These are phyloP conservation scores for Calosoma granatense DNA, from an alignment of 1,140 invertebrate genomes.

Conservation along the genomic window DNA sequence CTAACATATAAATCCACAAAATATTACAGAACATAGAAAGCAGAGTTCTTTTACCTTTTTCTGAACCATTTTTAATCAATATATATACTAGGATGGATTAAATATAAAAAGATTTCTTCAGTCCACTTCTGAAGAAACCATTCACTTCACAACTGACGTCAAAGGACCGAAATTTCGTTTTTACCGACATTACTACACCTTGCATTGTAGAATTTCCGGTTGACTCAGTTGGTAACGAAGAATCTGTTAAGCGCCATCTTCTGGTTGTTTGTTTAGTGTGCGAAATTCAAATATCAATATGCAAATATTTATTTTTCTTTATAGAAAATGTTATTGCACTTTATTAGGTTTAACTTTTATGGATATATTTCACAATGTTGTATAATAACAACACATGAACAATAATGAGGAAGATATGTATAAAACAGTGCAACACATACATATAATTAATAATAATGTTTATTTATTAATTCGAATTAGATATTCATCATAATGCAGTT, in stretches of 20 bases:
- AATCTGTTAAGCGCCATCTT: too few relatives aligned
- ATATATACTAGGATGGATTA: conserved; percentile 19
- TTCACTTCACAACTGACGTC: background rate
- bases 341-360: too few relatives aligned
- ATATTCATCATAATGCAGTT: conserved; percentile 3
- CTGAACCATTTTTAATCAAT: conserved; percentile 28
- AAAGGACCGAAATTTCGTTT: background rate
- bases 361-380: too few relatives aligned
- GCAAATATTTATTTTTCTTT: too few relatives aligned
- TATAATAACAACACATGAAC: too few relatives aligned
- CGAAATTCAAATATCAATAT: too few relatives aligned
- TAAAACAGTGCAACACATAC: too few relatives aligned
- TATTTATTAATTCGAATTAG: background rate
- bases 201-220: background rate
- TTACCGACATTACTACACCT: background rate
- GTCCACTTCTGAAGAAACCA: background rate
- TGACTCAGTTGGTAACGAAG: background rate
- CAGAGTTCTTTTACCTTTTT: conserved; percentile 27
- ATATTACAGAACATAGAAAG: conserved; percentile 14
- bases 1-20: background rate
- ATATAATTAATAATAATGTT: background rate
- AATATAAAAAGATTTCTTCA: conserved; percentile 12
- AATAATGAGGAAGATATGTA: too few relatives aligned
- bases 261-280: too few relatives aligned
- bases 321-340: too few relatives aligned